Conservation (phyloP, 2,797 vertebrate genomes). For the Tiaroga cobitis region DNA sequence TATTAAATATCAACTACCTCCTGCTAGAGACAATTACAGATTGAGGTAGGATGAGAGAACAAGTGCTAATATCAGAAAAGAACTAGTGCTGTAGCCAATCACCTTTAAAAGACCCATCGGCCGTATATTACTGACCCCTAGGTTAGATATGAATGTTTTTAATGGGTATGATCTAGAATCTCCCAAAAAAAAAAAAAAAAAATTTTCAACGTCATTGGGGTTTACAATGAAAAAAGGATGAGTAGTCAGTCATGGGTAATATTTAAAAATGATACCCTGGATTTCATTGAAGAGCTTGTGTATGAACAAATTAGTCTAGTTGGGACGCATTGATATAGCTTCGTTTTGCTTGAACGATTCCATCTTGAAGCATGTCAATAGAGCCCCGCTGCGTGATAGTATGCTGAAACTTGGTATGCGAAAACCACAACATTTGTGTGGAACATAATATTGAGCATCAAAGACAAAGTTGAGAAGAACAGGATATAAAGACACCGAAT, state of each 20-base stretch:
- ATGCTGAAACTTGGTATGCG: neutral
- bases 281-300: conserved; percentile 26
- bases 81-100: conserved; percentile 28
- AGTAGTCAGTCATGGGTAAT: conserved; percentile 36
- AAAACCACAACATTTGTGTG: conserved; percentile 2
- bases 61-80: conserved; percentile 43
- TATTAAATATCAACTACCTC: conserved; percentile 51
- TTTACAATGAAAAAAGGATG: conserved; percentile 38
- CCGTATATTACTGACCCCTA: neutral
- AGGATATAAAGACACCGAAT: neutral
- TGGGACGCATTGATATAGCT: conserved; percentile 18
- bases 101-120: conserved; percentile 17
- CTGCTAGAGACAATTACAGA: conserved; percentile 38
- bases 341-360: conserved; percentile 31
- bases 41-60: conserved; percentile 12
- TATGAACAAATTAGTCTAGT: conserved; percentile 34
- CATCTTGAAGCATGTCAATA: conserved; percentile 16
- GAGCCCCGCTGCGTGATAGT: neutral
- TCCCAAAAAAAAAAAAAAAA: neutral
- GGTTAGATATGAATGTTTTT: conserved; percentile 5
- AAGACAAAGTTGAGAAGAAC: neutral
- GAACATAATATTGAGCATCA: neutral
- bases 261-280: conserved; percentile 15
- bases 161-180: neutral
- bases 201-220: conserved; percentile 13